Percentiles rank a stretch among this genome's conserved stretches.
These are phyloP conservation scores for Aproaerema taeniolella DNA, from an alignment of 2,888 invertebrate species.

Conservation along the genomic window DNA sequence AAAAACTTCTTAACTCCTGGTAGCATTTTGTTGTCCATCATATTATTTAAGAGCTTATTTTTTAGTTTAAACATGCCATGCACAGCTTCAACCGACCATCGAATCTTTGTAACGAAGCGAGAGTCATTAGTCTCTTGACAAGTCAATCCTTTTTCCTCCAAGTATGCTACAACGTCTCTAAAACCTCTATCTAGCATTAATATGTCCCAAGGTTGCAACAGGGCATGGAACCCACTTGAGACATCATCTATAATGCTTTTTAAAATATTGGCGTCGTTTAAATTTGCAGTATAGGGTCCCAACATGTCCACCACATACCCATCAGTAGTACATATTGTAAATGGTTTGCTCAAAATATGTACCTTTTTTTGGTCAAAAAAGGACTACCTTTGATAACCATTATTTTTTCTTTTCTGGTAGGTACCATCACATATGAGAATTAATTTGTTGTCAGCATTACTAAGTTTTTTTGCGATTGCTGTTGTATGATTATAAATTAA, in stretches of 20 bases:
- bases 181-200: neutral
- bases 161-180: neutral
- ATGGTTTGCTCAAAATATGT: neutral
- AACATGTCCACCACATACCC: neutral
- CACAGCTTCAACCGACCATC: neutral
- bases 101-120: neutral
- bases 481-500: neutral
- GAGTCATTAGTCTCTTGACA: neutral
- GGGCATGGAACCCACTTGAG: neutral
- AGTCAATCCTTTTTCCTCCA: neutral
- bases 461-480: neutral
- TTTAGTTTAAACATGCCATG: neutral
- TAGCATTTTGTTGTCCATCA: neutral
- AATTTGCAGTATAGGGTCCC: neutral
- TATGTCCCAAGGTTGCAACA: neutral
- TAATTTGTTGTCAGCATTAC: neutral
- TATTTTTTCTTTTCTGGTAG: neutral
- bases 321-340: neutral
- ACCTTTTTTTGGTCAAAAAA: neutral
- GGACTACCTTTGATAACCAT: neutral
- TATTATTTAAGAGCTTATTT: neutral
- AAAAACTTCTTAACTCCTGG: neutral
- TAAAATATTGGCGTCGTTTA: neutral
- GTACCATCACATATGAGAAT: neutral
- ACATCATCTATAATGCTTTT: neutral